These are phyloP conservation scores for Lepidothrix coronata DNA, from an alignment of 2,113 vertebrate species.

Conservation along the genomic window DNA sequence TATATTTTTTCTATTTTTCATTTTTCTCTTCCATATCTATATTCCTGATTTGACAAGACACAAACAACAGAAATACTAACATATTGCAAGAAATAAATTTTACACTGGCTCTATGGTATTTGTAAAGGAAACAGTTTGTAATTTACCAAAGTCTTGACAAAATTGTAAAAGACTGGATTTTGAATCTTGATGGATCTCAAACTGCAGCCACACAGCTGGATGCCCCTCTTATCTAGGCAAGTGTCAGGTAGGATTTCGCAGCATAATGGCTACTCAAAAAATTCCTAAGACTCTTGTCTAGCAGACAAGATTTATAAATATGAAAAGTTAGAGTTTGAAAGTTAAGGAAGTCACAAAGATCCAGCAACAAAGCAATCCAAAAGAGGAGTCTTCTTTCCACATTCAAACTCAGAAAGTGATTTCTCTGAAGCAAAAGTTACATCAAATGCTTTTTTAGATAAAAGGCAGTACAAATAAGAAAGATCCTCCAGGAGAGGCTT, in stretches of 20 bases:
- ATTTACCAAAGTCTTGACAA: not conserved
- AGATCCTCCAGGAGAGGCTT: not conserved
- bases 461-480: constrained; percentile 33
- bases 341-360: constrained; percentile 39
- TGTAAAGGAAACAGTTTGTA: not conserved
- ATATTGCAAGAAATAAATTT: not conserved
- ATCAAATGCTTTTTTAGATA: constrained; percentile 52
- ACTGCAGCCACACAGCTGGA: not conserved
- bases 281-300: not conserved
- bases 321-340: constrained; percentile 33
- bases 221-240: not conserved
- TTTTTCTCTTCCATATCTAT: not conserved
- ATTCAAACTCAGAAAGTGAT: constrained; percentile 22
- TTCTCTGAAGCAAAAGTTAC: constrained; percentile 40
- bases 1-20: not conserved
- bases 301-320: constrained; percentile 34
- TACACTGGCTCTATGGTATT: not conserved
- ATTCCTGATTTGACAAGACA: not conserved
- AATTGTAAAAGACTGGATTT: not conserved
- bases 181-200: not conserved
- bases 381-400: constrained; percentile 37
- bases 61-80: not conserved
- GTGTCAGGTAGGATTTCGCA: constrained; percentile 8
- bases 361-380: constrained; percentile 37
- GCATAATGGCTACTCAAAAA: not conserved